Percentiles rank a stretch among this genome's conserved stretches.
These are phyloP conservation scores for Atta colombica DNA, from an alignment of 1,140 invertebrate genomes.

Conservation along the genomic window DNA sequence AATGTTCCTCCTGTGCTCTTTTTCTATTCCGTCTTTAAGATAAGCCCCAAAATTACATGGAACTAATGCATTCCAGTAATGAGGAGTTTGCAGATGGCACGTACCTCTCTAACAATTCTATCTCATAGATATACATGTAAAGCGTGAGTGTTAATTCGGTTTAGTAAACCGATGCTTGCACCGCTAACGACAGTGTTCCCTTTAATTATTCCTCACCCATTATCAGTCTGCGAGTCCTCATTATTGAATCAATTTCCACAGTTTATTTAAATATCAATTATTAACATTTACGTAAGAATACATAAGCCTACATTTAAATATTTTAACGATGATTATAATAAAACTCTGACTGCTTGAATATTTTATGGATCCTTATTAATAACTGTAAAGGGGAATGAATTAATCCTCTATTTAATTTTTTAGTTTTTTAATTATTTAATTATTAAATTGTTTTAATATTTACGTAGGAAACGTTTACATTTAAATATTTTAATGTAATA, in stretches of 20 bases:
- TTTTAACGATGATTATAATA: slow-evolving; percentile 16
- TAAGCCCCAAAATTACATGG: slow-evolving; percentile 35
- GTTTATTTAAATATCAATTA: slow-evolving; percentile 43
- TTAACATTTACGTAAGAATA: slow-evolving; percentile 27
- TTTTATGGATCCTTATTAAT: background rate
- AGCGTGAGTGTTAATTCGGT: slow-evolving; percentile 47
- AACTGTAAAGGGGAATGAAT: background rate
- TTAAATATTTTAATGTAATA: slow-evolving; percentile 40
- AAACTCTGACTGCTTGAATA: background rate
- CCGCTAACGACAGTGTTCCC: slow-evolving; percentile 30
- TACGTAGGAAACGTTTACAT: background rate
- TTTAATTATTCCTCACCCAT: slow-evolving; percentile 63
- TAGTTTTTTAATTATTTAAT: background rate
- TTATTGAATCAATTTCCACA: slow-evolving; percentile 45
- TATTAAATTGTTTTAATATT: background rate
- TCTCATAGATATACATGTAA: background rate
- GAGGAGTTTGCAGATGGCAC: slow-evolving; percentile 39
- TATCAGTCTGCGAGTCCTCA: slow-evolving; percentile 3
- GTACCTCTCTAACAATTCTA: slow-evolving; percentile 59
- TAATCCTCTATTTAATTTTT: background rate
- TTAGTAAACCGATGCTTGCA: slow-evolving; percentile 47
- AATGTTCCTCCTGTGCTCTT: background rate
- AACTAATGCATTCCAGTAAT: slow-evolving; percentile 46
- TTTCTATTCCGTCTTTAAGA: slow-evolving; percentile 20
- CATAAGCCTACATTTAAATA: slow-evolving; percentile 22